Evolutionary conservation across 1,140 invertebrate species (phyloP).

Genomic region (Nixonia krombeini): DNA sequence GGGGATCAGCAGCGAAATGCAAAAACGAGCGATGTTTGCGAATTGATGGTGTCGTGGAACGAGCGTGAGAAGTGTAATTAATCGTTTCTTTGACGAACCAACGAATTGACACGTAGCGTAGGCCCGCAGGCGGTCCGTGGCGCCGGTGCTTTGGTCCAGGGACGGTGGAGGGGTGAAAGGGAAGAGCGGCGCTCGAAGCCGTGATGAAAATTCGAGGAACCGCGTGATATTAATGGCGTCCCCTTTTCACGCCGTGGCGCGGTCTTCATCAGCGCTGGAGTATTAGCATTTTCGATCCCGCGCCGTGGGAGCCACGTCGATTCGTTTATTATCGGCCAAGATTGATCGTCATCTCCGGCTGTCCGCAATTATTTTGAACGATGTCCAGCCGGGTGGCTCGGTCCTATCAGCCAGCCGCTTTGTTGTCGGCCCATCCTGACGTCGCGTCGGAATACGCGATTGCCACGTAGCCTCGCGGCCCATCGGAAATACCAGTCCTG

Average conservation of each 20-base stretch:
- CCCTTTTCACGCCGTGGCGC: conserved; percentile 29
- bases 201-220: conserved; percentile 33
- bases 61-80: conserved; percentile 1
- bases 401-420: conserved; percentile 25
- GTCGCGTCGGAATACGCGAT: background rate
- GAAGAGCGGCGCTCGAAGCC: conserved; percentile 7
- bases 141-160: conserved; percentile 9
- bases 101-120: background rate
- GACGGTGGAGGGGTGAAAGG: no score
- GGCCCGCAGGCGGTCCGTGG: background rate
- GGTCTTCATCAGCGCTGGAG: conserved; percentile 38
- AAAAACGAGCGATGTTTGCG: no score
- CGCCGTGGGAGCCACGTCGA: conserved; percentile 34
- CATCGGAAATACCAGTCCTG: no score
- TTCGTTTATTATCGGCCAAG: conserved; percentile 43
- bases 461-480: no score
- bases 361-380: conserved; percentile 36
- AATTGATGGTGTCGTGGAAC: background rate
- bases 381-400: conserved; percentile 3
- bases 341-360: conserved; percentile 42
- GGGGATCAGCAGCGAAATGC: no score
- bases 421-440: conserved; percentile 23
- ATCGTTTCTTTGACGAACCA: conserved; percentile 5
- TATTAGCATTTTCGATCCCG: conserved; percentile 27
- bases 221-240: no score